phyloP scores from a whole-genome alignment of 2,888 invertebrate genomes.

The Spodoptera littoralis region DNA sequence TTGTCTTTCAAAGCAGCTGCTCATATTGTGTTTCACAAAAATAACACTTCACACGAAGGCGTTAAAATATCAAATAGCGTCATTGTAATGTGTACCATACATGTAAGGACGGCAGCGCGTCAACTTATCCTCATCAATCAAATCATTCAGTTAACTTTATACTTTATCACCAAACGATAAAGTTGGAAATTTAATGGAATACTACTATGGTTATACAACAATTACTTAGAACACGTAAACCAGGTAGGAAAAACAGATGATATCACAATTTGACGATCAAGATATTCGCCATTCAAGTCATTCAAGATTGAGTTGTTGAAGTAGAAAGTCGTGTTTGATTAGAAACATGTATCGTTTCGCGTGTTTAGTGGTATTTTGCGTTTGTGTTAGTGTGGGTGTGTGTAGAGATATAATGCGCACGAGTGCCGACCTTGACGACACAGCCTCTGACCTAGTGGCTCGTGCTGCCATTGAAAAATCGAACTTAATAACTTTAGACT shows the following conservation, averaged over 20 bases:
- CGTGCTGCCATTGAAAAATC: background rate
- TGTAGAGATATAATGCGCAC: conserved; percentile 25
- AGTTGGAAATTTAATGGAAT: no score
- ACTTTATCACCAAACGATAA: no score
- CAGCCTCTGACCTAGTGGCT: conserved; percentile 13
- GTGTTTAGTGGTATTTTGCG: conserved; percentile 27
- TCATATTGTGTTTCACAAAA: no score
- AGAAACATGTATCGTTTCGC: conserved; percentile 29
- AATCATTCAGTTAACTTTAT: no score
- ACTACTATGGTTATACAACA: background rate
- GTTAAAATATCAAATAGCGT: no score
- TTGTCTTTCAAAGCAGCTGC: no score
- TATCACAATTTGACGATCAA: conserved; percentile 9
- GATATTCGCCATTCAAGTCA: conserved; percentile 5
- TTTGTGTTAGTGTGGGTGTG: conserved; percentile 24
- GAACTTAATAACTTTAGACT: background rate
- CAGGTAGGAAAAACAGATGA: conserved; percentile 10
- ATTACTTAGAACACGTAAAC: background rate
- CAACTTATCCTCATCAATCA: no score
- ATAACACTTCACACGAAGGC: no score
- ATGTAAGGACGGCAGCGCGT: no score
- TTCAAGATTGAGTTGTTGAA: conserved; percentile 22
- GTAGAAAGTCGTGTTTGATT: conserved; percentile 41
- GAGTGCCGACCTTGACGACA: conserved; percentile 24
- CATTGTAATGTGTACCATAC: no score